These are phyloP conservation scores for Catharus minimus DNA, from an alignment of 2,113 vertebrate species.

Conservation along the genomic window DNA sequence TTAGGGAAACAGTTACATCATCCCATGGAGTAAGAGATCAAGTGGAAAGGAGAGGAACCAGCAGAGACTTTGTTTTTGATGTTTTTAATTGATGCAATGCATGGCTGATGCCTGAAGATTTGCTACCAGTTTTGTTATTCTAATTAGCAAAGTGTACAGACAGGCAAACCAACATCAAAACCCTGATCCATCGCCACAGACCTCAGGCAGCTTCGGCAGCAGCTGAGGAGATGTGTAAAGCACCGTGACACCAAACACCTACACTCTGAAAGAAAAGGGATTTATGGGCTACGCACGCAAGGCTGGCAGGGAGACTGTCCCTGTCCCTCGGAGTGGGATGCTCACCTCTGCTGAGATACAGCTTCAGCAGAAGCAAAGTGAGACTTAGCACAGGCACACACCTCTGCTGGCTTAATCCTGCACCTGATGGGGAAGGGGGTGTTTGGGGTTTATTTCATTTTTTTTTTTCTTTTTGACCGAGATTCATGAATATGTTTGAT, in stretches of 20 bases:
- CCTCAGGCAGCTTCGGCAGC: conserved; percentile 31
- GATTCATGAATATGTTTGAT: conserved; percentile 51
- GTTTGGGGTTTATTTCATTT: neutral
- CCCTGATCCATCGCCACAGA: neutral
- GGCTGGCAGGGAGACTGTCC: neutral
- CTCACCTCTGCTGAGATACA: neutral
- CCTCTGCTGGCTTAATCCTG: neutral
- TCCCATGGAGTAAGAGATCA: conserved; percentile 53
- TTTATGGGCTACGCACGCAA: neutral
- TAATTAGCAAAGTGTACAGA: conserved; percentile 52
- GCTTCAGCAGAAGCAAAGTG: neutral
- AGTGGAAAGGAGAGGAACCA: conserved; percentile 43
- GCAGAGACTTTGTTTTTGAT: conserved; percentile 48
- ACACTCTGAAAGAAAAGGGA: neutral
- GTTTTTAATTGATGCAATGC: conserved; percentile 70
- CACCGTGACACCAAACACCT: conserved; percentile 29
- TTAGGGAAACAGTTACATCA: conserved; percentile 12
- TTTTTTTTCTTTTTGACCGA: neutral
- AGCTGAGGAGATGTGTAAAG: conserved; percentile 24
- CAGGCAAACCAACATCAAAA: conserved; percentile 61
- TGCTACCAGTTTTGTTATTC: conserved; percentile 67
- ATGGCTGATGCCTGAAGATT: conserved; percentile 65
- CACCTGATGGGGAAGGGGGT: neutral
- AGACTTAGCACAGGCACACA: neutral
- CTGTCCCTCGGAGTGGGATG: neutral